phyloP scores from a whole-genome alignment of 1,140 invertebrate genomes.

The Drosophila varians region DNA sequence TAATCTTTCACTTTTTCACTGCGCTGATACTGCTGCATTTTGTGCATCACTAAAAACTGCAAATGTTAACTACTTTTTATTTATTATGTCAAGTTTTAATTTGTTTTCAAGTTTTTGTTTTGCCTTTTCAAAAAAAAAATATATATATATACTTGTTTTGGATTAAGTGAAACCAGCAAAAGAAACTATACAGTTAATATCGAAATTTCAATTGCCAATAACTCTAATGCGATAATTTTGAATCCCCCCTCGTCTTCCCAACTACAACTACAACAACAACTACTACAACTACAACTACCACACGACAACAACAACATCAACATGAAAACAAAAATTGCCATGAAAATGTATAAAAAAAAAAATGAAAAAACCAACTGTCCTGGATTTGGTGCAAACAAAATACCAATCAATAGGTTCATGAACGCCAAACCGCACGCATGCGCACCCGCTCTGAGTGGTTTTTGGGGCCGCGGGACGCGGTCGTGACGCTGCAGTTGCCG shows the following conservation, averaged over 20 bases:
- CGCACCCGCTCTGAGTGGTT: constrained; percentile 97
- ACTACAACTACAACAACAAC: constrained; percentile 24
- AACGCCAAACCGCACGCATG: constrained; percentile 96
- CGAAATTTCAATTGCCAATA: constrained; percentile 54
- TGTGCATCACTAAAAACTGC: constrained; percentile 23
- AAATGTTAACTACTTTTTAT: constrained; percentile 38
- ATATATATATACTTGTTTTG: constrained; percentile 1
- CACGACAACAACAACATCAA: constrained; percentile 54
- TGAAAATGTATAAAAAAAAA: constrained; percentile 39
- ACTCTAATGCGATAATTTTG: constrained; percentile 80
- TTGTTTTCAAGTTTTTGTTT: constrained; percentile 22
- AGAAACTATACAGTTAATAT: constrained; percentile 31
- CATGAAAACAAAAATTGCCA: constrained; percentile 12
- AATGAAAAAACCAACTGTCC: constrained; percentile 11
- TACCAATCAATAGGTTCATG: constrained; percentile 89
- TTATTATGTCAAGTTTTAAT: constrained; percentile 20
- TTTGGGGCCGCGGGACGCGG: constrained; percentile 87
- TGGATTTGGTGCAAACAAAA: neutral
- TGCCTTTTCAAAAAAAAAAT: constrained; percentile 37
- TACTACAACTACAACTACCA: constrained; percentile 32
- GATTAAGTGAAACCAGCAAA: constrained; percentile 36
- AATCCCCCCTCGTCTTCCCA: constrained; percentile 72
- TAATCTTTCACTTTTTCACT: constrained; percentile 51
- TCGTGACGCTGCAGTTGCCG: constrained; percentile 65
- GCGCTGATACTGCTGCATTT: constrained; percentile 33